Conservation (phyloP, 1,140 invertebrate species). For the Zelostemma sp. region DNA sequence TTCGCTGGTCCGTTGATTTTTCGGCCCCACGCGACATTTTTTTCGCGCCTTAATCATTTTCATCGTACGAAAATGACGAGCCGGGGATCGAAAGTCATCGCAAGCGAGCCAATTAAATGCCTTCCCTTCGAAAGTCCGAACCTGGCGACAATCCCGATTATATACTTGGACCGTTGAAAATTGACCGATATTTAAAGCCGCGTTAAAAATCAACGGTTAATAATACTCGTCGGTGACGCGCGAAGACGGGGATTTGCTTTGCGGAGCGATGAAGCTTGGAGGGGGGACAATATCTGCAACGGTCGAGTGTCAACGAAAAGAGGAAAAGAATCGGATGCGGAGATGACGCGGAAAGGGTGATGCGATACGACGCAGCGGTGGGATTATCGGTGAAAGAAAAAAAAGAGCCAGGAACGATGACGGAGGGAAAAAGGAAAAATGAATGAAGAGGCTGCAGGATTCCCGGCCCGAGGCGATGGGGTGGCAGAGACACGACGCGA, state of each 20-base stretch:
- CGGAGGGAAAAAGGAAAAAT: slow-evolving; percentile 11
- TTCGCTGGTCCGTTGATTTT: slow-evolving; percentile 27
- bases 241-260: neutral
- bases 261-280: neutral
- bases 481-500: slow-evolving; percentile 55
- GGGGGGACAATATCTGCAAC: slow-evolving; percentile 2
- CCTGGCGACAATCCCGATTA: slow-evolving; percentile 2
- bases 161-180: neutral
- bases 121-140: neutral
- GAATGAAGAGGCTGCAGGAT: slow-evolving; percentile 32
- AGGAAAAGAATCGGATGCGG: slow-evolving; percentile 7
- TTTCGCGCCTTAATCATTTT: slow-evolving; percentile 55
- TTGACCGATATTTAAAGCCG: neutral
- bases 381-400: slow-evolving; percentile 35
- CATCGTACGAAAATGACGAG: slow-evolving; percentile 57
- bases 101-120: too few species aligned
- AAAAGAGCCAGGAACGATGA: slow-evolving; percentile 11
- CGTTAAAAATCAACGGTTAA: too few species aligned
- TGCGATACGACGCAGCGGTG: slow-evolving; percentile 10
- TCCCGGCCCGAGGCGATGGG: slow-evolving; percentile 49
- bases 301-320: neutral
- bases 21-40: slow-evolving; percentile 13
- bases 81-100: neutral
- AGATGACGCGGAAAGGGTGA: slow-evolving; percentile 26
- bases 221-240: neutral